phyloP scores from a whole-genome alignment of 2,797 vertebrate species.

The Phataginus tricuspis region DNA sequence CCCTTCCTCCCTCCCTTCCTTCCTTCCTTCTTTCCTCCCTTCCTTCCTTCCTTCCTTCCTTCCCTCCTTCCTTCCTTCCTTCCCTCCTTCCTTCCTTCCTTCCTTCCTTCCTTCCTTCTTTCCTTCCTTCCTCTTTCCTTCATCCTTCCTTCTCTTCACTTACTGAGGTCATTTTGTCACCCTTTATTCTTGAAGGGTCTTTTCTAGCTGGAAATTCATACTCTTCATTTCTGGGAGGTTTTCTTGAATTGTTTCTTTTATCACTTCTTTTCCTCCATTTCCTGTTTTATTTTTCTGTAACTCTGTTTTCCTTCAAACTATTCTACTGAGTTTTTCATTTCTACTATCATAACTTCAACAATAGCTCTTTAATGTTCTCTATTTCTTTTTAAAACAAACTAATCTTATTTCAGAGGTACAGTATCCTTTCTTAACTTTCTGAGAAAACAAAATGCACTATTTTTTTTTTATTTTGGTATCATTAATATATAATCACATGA shows the following conservation, averaged over 20 bases:
- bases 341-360: not conserved
- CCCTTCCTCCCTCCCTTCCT: not conserved
- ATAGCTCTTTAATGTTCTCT: not conserved
- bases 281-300: not conserved
- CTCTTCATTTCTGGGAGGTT: not conserved
- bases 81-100: not conserved
- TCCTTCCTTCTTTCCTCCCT: too few relatives aligned
- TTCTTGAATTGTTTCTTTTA: constrained; percentile 45
- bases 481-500: too few relatives aligned
- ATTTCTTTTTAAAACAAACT: constrained; percentile 31
- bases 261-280: not conserved
- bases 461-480: not conserved
- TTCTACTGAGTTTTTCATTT: constrained; percentile 8
- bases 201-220: not conserved
- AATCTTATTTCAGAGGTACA: not conserved
- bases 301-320: not conserved
- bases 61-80: too few relatives aligned
- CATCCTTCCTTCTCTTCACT: not conserved
- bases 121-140: not conserved
- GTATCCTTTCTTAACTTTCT: not conserved
- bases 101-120: not conserved
- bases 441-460: not conserved
- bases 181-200: not conserved
- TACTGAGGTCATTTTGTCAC: not conserved
- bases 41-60: not conserved